A percentile compares a stretch with the other conserved stretches of the same genome.
Evolutionary conservation across 2,797 vertebrate genomes (phyloP).

Genomic region (Notolabrus celidotus): DNA sequence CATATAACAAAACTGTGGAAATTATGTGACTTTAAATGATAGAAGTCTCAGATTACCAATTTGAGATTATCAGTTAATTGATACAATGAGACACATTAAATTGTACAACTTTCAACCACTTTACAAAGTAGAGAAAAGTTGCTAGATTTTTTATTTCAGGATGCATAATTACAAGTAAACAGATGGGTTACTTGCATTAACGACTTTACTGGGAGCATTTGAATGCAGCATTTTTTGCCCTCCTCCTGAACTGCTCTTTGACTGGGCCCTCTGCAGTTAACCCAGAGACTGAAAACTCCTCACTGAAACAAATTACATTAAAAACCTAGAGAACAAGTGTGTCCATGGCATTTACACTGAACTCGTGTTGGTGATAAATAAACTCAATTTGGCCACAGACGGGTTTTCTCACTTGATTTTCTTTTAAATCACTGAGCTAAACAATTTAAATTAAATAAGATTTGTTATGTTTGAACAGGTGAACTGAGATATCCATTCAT

Average conservation of each 20-base stretch:
- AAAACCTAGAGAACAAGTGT: background rate
- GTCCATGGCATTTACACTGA: background rate
- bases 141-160: no score
- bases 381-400: background rate
- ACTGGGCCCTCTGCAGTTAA: constrained; percentile 19
- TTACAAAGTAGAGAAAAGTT: background rate
- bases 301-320: background rate
- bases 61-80: no score
- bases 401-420: background rate
- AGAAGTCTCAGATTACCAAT: no score
- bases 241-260: constrained; percentile 77
- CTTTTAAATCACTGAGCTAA: background rate
- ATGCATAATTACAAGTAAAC: background rate
- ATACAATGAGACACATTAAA: no score
- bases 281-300: constrained; percentile 47
- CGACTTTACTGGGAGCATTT: constrained; percentile 1
- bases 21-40: no score
- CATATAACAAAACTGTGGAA: no score
- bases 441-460: background rate
- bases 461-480: background rate
- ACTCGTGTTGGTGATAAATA: constrained; percentile 6
- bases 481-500: background rate
- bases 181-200: accelerated
- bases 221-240: constrained; percentile 72
- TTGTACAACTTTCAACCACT: no score